Conservation (phyloP, 2,113 vertebrate species). For the Chionomys nivalis region DNA sequence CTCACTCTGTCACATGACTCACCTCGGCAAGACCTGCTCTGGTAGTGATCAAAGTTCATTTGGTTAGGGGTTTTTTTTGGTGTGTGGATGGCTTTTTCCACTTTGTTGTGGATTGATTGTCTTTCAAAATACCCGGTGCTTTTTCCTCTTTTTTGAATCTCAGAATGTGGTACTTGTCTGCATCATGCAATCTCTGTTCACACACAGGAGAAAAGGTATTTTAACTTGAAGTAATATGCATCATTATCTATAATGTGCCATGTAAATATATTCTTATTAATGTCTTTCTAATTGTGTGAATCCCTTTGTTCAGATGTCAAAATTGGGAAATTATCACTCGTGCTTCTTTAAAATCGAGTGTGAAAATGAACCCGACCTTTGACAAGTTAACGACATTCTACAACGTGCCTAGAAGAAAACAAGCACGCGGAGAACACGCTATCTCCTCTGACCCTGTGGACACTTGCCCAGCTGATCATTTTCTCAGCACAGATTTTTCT, state of each 20-base stretch:
- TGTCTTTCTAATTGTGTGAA: conserved; percentile 11
- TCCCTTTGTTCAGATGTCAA: conserved; percentile 48
- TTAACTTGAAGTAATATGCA: conserved; percentile 54
- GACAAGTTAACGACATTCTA: not conserved
- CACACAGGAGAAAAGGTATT: not conserved
- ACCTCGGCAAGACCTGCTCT: conserved; percentile 75
- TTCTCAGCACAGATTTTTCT: conserved; percentile 53
- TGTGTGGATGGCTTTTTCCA: conserved; percentile 80
- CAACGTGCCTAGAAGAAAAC: conserved; percentile 43
- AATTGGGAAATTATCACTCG: not conserved
- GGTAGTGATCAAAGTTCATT: conserved; percentile 80
- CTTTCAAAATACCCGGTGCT: conserved; percentile 80
- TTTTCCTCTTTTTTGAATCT: conserved; percentile 79
- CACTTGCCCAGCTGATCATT: not conserved
- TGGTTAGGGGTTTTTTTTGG: conserved; percentile 77
- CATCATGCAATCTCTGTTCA: conserved; percentile 51
- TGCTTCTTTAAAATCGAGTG: conserved; percentile 54
- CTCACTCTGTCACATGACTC: conserved; percentile 75
- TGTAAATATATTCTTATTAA: conserved; percentile 2
- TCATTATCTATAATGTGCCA: conserved; percentile 38
- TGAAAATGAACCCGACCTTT: conserved; percentile 48
- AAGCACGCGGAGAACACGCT: not conserved
- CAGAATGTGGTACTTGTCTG: conserved; percentile 64
- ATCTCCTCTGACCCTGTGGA: not conserved
- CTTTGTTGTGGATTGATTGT: conserved; percentile 83